Evolutionary conservation across 2,113 vertebrate species (phyloP).

Genomic region (Nematolebias whitei): DNA sequence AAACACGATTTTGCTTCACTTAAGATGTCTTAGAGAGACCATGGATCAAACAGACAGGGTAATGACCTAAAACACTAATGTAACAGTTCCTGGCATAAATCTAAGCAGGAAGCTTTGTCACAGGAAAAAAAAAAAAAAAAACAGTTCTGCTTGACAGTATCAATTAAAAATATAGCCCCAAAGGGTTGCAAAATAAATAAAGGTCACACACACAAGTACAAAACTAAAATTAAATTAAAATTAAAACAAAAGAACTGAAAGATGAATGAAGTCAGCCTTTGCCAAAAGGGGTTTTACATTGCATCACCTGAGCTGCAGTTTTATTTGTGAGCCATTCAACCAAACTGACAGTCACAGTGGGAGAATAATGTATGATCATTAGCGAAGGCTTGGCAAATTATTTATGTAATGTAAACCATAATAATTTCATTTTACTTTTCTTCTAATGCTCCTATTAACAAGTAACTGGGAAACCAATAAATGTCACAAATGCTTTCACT

Average conservation of each 20-base stretch:
- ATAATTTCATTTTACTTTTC: conserved; percentile 66
- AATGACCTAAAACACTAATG: conserved; percentile 46
- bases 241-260: conserved; percentile 13
- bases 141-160: conserved; percentile 30
- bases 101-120: conserved; percentile 36
- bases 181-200: conserved; percentile 36
- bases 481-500: conserved; percentile 90
- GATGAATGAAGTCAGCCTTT: conserved; percentile 16
- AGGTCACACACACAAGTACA: background rate
- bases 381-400: conserved; percentile 75
- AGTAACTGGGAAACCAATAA: conserved; percentile 89
- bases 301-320: conserved; percentile 52
- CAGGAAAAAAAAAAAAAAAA: too few species aligned
- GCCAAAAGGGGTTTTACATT: conserved; percentile 42
- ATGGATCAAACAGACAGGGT: conserved; percentile 61
- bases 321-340: conserved; percentile 68
- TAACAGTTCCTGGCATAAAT: conserved; percentile 38
- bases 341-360: conserved; percentile 62
- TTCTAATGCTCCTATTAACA: conserved; percentile 82
- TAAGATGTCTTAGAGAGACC: conserved; percentile 60
- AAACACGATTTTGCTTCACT: conserved; percentile 67
- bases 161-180: conserved; percentile 29
- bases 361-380: conserved; percentile 72
- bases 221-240: background rate
- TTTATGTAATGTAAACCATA: conserved; percentile 77